Evolutionary conservation across 2,113 vertebrate species (phyloP), one percentile per base, ranked within the genome.

Genomic region (Hippocampus comes): DNA sequence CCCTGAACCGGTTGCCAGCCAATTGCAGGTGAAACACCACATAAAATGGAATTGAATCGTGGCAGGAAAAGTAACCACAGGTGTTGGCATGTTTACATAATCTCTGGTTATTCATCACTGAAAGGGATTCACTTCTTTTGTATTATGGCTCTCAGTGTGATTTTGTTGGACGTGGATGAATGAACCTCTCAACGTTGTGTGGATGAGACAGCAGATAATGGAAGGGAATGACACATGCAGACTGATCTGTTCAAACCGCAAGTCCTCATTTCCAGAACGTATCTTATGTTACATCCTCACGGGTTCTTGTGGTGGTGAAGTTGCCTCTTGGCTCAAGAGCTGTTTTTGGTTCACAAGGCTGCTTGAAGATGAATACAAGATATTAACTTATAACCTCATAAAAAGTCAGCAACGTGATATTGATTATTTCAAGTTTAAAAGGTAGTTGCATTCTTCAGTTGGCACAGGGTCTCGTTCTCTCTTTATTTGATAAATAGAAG

Each of bases 81-180:
- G 73, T 84, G 74, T 78, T 72, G 75, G 20, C 63, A 65, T 77
- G 56, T 79, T 74, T 86, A 82, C 67, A 67, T 42, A 68, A 55
- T 66, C 66, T 63, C 57, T 21, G 56, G 72, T 77, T 63, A 78
- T 60, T 85, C 75, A 85, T 74, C 17, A 43, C 63, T 61, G 68
- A 74, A 67, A 25, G 60, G 67, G 42, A 38, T 8, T 41, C 49
- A 56, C 74, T 77, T 23, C 48, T 48, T 53, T 84, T 77, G 51
- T 68, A 78, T 73, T 65, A 67, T 68, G 71, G 68, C 71, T 48
- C 4, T 68, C 72, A 74, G 59, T 53, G 18, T 71, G 76, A 86
- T 81, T 85, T 15, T 17, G 71, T 73, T 69, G 3, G 43, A 75
- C 75, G 72, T 61, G 78, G 81, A 84, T 76, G 78, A 82, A 86